Percentiles rank a stretch among this genome's conserved stretches.
Conservation (phyloP, 1,140 invertebrate species). For the Halyomorpha halys region DNA sequence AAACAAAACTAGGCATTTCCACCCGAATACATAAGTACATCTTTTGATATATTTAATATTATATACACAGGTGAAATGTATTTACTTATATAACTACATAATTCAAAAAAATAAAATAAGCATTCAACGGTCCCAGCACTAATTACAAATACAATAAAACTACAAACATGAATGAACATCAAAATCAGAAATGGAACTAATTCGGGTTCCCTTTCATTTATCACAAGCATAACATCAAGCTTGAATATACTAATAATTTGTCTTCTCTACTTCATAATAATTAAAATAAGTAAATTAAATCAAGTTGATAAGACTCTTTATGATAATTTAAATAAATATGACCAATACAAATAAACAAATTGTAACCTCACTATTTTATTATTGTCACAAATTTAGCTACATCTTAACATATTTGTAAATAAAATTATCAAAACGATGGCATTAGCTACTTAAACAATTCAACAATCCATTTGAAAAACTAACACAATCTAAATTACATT, state of each 20-base stretch:
- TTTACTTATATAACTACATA: neutral
- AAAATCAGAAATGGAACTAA: conserved; percentile 6
- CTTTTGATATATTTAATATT: conserved; percentile 11
- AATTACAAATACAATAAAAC: conserved; percentile 3
- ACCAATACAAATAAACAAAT: neutral
- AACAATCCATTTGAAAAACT: neutral
- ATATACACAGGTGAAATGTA: conserved; percentile 2
- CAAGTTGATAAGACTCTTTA: no score
- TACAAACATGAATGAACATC: neutral
- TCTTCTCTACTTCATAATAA: no score
- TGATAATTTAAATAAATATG: no score
- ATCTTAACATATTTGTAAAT: neutral
- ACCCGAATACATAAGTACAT: conserved; percentile 13
- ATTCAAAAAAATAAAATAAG: neutral
- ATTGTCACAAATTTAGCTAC: conserved; percentile 17
- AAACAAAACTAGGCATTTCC: conserved; percentile 1
- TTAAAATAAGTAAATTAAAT: no score
- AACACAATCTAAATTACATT: conserved; percentile 3
- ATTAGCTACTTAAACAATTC: no score
- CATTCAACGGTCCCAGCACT: neutral
- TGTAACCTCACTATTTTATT: neutral
- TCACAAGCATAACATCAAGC: conserved; percentile 8
- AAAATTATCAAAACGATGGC: no score
- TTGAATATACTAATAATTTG: no score
- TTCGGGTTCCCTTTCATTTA: conserved; percentile 16